phyloP scores from a whole-genome alignment of 2,797 vertebrate species.

The Hydrophis major region DNA sequence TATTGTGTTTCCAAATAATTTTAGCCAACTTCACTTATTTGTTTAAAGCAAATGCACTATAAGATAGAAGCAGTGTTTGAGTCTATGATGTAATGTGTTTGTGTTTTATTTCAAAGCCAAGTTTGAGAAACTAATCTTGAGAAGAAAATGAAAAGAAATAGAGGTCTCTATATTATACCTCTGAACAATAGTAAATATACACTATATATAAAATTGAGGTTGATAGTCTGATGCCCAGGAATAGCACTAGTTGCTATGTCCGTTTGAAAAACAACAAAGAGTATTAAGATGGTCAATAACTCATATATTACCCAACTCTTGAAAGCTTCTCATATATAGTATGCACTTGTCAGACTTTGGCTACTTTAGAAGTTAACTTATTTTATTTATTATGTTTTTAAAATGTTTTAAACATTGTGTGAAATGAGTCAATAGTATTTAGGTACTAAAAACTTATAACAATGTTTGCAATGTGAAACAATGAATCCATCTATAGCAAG shows the following conservation, averaged over 20 bases:
- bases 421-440: background rate
- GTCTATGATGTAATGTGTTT: background rate
- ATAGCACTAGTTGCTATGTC: background rate
- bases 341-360: background rate
- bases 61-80: background rate
- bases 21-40: background rate
- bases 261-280: background rate
- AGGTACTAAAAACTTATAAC: background rate
- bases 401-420: background rate
- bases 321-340: background rate
- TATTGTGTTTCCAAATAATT: background rate
- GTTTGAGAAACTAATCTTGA: background rate
- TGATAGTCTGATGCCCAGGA: background rate
- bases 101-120: constrained; percentile 5
- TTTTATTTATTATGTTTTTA: background rate
- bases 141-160: background rate
- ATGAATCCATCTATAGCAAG: background rate
- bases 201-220: background rate
- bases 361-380: background rate
- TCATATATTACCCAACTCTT: background rate
- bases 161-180: background rate
- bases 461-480: background rate
- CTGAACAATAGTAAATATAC: background rate
- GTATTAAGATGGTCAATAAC: background rate
- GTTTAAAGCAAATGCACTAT: background rate